Evolutionary conservation across 2,113 vertebrate species (phyloP), one percentile per base, ranked within the genome.

Genomic region (Malurus melanocephalus): DNA sequence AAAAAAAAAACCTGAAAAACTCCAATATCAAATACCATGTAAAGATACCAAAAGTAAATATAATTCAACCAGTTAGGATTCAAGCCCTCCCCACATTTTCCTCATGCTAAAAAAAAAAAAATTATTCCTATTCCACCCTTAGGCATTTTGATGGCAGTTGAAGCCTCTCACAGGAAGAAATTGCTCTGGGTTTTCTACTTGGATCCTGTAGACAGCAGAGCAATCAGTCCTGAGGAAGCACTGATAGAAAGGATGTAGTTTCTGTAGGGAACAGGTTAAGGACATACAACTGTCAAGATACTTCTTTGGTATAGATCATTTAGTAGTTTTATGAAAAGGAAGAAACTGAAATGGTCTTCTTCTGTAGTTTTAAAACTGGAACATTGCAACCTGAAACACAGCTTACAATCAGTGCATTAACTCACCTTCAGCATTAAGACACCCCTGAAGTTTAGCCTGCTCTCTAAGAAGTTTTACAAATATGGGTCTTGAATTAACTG

Each of bases 211-310:
- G 99, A 99, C 11, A 99, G 97, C 95, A 99, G 97, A 88, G 99
- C 99, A 43, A 99, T 99, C 92, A 99, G 98, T 71, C 99, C 99
- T 16, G 99, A 99, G 3, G 99, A 99, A 89, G 97, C 98, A 75
- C 99, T 99, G 94, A 99, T 99, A 65, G 99, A 99, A 80, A 99
- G 97, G 91, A 99, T 99, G 80, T 99, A 99, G 96, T 99, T 99
- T 69, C 99, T 99, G 97, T 20, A 86, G 62, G 77, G 35, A 88
- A 8, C 49, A 33, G 4, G 96, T 99, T 97, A 99, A 99, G 98
- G 98, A 97, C 11, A 19, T 26, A 13, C 4, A 62, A 33, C 10
- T 48, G n/a, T 27, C 32, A 52, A 30, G 35, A 27, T 9, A 7
- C 11, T 33, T 23, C 13, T 53, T 5, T 52, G 13, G 40, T 16